Evolutionary conservation across 1,140 invertebrate genomes (phyloP).

Genomic region (Thaumatotibia leucotreta): DNA sequence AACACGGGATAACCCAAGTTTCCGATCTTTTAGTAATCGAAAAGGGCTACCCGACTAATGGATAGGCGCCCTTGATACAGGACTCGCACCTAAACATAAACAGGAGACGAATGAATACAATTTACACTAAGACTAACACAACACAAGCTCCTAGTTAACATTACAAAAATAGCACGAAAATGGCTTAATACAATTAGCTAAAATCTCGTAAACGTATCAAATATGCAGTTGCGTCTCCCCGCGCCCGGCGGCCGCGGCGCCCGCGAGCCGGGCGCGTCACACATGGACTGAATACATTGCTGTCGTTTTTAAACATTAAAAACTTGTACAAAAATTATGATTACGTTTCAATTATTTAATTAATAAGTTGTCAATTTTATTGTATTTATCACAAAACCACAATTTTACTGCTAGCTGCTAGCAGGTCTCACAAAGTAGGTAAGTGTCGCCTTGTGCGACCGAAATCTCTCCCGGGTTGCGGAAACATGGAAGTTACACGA

Average conservation of each 20-base stretch:
- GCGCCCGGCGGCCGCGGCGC: too few relatives aligned
- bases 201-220: constrained; percentile 56
- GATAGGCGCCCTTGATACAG: background rate
- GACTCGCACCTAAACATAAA: constrained; percentile 13
- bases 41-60: background rate
- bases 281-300: constrained; percentile 13
- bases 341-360: constrained; percentile 45
- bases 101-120: constrained; percentile 38
- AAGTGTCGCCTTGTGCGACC: constrained; percentile 36
- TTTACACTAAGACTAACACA: constrained; percentile 66
- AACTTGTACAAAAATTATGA: constrained; percentile 64
- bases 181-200: constrained; percentile 61
- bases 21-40: background rate
- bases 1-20: background rate
- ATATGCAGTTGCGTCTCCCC: constrained; percentile 54
- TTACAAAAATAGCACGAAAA: constrained; percentile 70
- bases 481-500: constrained; percentile 20
- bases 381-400: constrained; percentile 71
- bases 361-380: constrained; percentile 67
- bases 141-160: constrained; percentile 66
- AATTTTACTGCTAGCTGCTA: constrained; percentile 72
- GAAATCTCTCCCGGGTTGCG: constrained; percentile 42
- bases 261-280: too few relatives aligned
- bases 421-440: constrained; percentile 59
- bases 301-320: constrained; percentile 38